Evolutionary conservation across 64 coral and sea anemone species (phyloP).

Genomic region (Platygyra sinensis): DNA sequence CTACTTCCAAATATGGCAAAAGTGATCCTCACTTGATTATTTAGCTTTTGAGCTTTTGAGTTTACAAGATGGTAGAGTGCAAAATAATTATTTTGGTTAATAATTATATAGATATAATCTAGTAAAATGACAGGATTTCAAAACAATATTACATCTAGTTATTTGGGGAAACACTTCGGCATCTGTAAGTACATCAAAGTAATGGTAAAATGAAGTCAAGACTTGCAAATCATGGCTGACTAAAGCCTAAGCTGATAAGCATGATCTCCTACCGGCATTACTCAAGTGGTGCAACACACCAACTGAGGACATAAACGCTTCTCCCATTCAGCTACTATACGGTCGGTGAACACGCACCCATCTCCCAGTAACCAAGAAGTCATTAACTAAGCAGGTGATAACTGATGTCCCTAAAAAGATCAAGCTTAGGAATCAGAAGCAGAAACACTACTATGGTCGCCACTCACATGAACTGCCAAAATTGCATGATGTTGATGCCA

Average conservation of each 20-base stretch:
- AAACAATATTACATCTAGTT: no score
- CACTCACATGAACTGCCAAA: conserved; percentile 11
- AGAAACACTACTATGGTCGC: not conserved
- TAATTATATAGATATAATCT: no score
- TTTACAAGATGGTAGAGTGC: no score
- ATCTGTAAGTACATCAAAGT: no score
- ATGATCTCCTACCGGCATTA: conserved; percentile 7
- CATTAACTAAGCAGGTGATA: not conserved
- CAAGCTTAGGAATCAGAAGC: conserved; percentile 6
- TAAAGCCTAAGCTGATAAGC: not conserved
- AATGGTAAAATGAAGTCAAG: no score
- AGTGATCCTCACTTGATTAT: no score
- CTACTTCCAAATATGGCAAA: no score
- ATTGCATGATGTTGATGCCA: not conserved
- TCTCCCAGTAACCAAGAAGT: conserved; percentile 3
- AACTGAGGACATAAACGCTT: not conserved
- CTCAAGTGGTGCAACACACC: conserved; percentile 32
- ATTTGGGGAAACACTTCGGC: no score
- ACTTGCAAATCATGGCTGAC: no score
- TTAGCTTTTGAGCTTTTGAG: no score
- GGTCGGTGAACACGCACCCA: conserved; percentile 5
- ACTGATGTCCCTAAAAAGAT: not conserved
- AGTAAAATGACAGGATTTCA: no score
- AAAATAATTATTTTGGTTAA: no score
- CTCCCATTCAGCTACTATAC: conserved; percentile 6